Evolutionary conservation across 2,888 invertebrate genomes (phyloP).

Genomic region (Atethmia centrago): DNA sequence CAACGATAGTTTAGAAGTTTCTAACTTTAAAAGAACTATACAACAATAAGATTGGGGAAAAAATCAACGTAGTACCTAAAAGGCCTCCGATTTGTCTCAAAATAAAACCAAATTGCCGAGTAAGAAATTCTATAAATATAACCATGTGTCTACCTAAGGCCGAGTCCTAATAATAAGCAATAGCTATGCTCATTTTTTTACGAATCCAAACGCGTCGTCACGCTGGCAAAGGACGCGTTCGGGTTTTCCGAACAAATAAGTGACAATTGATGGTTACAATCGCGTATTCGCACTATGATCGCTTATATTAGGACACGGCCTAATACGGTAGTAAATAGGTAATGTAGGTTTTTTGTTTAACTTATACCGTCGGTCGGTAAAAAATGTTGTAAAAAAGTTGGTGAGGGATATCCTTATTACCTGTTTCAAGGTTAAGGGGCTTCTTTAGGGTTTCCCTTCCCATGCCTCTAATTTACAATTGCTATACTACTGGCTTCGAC

Average conservation of each 20-base stretch:
- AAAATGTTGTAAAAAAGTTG: constrained; percentile 15
- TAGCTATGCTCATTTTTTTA: no score
- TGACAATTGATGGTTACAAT: background rate
- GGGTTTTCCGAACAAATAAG: background rate
- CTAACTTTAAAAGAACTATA: no score
- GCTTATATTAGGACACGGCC: background rate
- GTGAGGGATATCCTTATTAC: constrained; percentile 24
- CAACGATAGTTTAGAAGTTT: no score
- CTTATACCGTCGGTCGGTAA: constrained; percentile 11
- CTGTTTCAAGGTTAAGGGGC: constrained; percentile 50
- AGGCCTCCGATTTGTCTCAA: background rate
- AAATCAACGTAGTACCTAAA: background rate
- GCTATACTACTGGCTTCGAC: background rate
- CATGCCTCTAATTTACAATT: background rate
- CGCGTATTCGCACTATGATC: background rate
- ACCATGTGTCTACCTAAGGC: background rate
- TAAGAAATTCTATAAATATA: constrained; percentile 41
- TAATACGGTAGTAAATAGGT: background rate
- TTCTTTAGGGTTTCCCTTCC: constrained; percentile 28
- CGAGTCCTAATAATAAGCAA: background rate
- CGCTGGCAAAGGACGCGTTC: background rate
- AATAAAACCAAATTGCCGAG: constrained; percentile 5
- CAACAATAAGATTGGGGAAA: background rate
- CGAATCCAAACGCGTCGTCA: background rate
- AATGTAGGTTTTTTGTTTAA: constrained; percentile 17